Percentiles rank a stretch among this genome's conserved stretches.
phyloP scores from a whole-genome alignment of 1,140 invertebrate genomes.

The Euura lappo region DNA sequence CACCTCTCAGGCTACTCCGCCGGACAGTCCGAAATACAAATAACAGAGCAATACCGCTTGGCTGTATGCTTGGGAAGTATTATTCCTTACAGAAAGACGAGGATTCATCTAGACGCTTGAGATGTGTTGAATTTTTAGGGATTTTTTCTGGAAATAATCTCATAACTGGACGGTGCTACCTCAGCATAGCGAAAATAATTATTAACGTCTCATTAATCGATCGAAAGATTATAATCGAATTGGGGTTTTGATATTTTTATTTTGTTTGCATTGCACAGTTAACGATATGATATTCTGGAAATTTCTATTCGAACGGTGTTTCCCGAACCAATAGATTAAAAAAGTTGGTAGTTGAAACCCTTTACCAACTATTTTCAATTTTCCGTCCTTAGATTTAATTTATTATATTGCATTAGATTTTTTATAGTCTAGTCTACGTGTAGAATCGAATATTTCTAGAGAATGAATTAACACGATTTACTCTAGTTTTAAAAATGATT shows the following conservation, averaged over 20 bases:
- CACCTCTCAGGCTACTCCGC: conserved; percentile 51
- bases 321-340: background rate
- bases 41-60: conserved; percentile 24
- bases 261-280: background rate
- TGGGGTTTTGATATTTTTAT: too few relatives aligned
- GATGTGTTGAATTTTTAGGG: too few relatives aligned
- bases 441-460: background rate
- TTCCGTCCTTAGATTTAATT: conserved; percentile 7
- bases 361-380: conserved; percentile 1
- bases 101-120: too few relatives aligned
- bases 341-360: background rate
- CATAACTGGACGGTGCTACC: background rate
- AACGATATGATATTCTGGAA: background rate
- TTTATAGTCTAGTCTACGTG: background rate
- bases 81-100: background rate
- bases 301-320: conserved; percentile 1
- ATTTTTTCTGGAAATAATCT: too few relatives aligned
- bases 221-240: background rate
- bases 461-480: too few relatives aligned
- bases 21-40: conserved; percentile 59
- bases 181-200: conserved; percentile 2
- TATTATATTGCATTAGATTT: background rate
- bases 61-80: background rate
- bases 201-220: background rate
- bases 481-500: too few relatives aligned